Base-by-base conservation (phyloP, 2,113 vertebrate genomes). In the Calypte anna region DNA sequence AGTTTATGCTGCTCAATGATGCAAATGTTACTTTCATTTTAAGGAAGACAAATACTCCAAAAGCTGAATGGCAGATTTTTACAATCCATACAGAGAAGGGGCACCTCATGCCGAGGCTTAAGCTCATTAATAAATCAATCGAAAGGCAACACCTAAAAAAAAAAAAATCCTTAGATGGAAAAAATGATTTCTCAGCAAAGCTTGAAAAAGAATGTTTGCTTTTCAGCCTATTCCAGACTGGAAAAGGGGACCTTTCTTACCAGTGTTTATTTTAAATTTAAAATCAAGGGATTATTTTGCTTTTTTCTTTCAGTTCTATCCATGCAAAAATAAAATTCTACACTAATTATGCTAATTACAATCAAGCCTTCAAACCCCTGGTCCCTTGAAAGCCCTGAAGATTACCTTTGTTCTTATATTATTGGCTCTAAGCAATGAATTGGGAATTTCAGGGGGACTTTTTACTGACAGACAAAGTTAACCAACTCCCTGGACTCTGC, bases 171-270 rank as follows among this genome's bases (percentile, higher is more conserved):
- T 86, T 79, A 93, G 90, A 92, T 90, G 94, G 91, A 82, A 91
- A 96, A 96, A 93, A 83, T 93, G 89, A 92, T 91, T 96, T 94
- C 96, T 95, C 94, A 93, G 94, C 96, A 94, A 95, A 95, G 91
- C 82, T 92, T 18, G 0, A 74, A 90, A 69, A 78, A 57, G 91
- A 91, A 91, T 86, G 64, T 95, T 94, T 95, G 87, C 86, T 94
- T 95, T 96, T 84, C 95, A 80, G 76, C 50, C 67, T 27, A 74
- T 68, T 93, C 61, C 86, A 85, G 76, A 31, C 69, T 79, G 91
- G 89, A 93, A 84, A 95, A 94, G 79, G 88, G 82, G 90, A 94
- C 83, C 82, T 95, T 97, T 97, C 94, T 95, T 92, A 55, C 62
- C 38, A 38, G 22, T 94, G 91, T 92, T 97, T 97, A 94, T 95